Conservation (phyloP, 2,113 vertebrate genomes). For the Cnemophilus loriae region DNA sequence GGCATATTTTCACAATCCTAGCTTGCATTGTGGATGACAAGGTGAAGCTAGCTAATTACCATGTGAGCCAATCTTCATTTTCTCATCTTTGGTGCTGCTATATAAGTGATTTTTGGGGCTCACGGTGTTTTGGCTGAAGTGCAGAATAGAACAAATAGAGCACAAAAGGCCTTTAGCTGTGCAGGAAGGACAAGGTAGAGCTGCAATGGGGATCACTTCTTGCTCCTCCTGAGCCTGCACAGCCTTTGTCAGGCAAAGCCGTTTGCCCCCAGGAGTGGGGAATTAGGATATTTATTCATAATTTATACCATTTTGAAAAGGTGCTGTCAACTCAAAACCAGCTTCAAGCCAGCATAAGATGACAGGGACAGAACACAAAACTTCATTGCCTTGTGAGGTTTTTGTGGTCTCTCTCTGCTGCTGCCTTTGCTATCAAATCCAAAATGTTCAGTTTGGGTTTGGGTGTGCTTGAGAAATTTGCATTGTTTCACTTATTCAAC, state of each 20-base stretch:
- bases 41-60: background rate
- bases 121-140: background rate
- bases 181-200: background rate
- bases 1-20: background rate
- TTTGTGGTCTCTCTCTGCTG: background rate
- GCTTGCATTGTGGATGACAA: background rate
- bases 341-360: background rate
- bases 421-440: background rate
- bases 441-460: background rate
- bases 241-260: background rate
- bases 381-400: background rate
- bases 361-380: background rate
- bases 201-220: background rate
- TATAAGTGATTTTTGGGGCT: background rate
- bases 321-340: background rate
- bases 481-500: background rate
- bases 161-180: background rate
- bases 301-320: constrained; percentile 43
- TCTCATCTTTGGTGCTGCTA: background rate
- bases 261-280: accelerated
- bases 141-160: background rate
- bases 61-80: background rate
- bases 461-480: background rate
- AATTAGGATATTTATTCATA: constrained; percentile 16
- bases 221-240: background rate